Evolutionary conservation across 2,888 invertebrate species (phyloP), one percentile per base, ranked within the genome.

Genomic region (Acrobasis repandana): DNA sequence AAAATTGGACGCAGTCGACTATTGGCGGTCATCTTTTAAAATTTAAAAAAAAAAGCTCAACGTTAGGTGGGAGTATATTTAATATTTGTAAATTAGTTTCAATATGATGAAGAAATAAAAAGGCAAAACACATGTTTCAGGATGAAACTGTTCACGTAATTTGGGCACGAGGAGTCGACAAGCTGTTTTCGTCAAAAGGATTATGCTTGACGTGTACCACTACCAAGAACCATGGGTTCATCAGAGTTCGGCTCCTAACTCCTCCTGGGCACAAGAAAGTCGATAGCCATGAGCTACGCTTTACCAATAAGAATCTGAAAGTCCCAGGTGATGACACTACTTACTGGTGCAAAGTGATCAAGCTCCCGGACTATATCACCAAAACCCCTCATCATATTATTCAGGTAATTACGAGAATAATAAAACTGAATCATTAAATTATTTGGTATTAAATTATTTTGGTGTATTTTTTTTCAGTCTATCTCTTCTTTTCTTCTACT

Each of bases 301-400:
- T 97, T 28, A 87, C 93, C 0, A 93, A 95, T 18, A 90, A 95
- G 59, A 88, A 94, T 54, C 94, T 97, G 1, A 87, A 94, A 63
- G 95, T 99, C 4, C 99, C 99, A 0, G 91, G 93, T 2, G 92
- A 86, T 11, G 98, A 99, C 73, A 99, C 99, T 0, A 99, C 98
- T 0, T 99, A 99, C 80, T 99, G 99, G 99, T 99, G 99, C 80
- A 95, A 96, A 63, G 94, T 98, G 6, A 94, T 96, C 58, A 95
- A 95, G 76, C 84, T 99, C 14, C 97, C 98, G 0, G 91, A 94
- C 8, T 91, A 93, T 61, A 88, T 97, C 52, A 84, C 73, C 9
- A 74, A 90, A 63, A 94, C 94, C 61, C 94, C 95, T 74, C 98
- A 97, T 82, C 97, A 97, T 77, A 95, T 98, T 61, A 93, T 97